Conservation (phyloP, 1,140 invertebrate species). For the Drosophila varians region DNA sequence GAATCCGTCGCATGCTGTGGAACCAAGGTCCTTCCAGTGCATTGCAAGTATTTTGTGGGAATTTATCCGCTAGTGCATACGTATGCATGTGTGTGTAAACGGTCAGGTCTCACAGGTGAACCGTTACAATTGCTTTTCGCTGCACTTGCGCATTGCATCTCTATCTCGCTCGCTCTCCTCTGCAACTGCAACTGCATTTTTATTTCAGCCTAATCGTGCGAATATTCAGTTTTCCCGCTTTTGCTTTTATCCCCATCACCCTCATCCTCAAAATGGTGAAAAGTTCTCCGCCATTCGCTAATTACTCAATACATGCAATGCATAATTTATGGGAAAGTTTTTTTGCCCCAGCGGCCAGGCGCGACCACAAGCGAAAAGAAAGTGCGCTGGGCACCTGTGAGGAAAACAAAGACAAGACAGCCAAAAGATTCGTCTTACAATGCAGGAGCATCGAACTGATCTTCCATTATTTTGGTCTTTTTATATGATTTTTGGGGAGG, state of each 20-base stretch:
- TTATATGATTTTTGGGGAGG: too few species aligned
- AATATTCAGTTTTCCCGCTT: constrained; percentile 31
- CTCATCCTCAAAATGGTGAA: too few species aligned
- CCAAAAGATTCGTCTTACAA: too few species aligned
- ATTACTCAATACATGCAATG: constrained; percentile 40
- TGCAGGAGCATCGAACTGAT: too few species aligned
- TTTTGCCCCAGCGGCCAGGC: not conserved
- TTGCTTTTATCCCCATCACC: constrained; percentile 38
- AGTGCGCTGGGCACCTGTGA: too few species aligned
- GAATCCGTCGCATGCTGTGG: constrained; percentile 10
- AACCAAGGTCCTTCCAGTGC: constrained; percentile 14
- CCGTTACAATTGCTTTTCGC: not conserved
- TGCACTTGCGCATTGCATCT: not conserved
- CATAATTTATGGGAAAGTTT: constrained; percentile 46
- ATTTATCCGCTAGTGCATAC: too few species aligned
- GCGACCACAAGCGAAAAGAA: constrained; percentile 12
- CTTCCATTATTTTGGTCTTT: too few species aligned
- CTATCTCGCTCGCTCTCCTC: not conserved
- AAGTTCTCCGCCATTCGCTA: constrained; percentile 35
- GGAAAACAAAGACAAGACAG: too few species aligned
- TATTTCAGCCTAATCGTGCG: constrained; percentile 2
- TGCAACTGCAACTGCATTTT: not conserved
- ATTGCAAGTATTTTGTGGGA: too few species aligned
- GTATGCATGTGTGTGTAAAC: not conserved
- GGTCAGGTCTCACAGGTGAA: not conserved